Base-by-base conservation (phyloP, 35 echinoderm and acorn worm genomes). In the Antedon bifida region DNA sequence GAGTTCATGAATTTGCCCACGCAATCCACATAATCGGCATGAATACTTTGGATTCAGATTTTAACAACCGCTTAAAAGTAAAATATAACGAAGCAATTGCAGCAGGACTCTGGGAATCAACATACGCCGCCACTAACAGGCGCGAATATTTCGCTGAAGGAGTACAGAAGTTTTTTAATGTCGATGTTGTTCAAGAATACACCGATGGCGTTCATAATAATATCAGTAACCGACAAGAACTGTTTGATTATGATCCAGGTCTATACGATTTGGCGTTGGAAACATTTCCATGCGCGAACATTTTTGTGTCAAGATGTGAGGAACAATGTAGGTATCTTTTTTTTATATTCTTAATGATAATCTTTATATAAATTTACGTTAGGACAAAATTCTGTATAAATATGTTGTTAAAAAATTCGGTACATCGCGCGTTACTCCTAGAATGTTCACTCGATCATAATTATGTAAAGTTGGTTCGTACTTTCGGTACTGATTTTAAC, bases 1-100 rank as follows among this genome's bases (percentile, higher is more conserved):
- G 89, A 4, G 46, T 93, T 19, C 91, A 93, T 77, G 91, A 93
- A 77, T 89, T 93, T 75, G 87, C 87, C 16, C 91, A 93, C 75
- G 39, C 78, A 30, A 89, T 93, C 21, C 86, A 89, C 39, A 73
- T 82, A 8, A 83, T 93, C 73, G 87, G 77, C 30, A 21, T 93
- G n/a, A 51, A 86, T 0, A 82, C 36, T 21, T 34, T 89, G 31
- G 76, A 86, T 73, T 11, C n/a, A 21, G 44, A 38, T 1, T 93
- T 89, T 46, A 28, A 77, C 32, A 29, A n/a, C 0, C 75, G 39
- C 33, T 82, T 92, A 23, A 31, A 79, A 30, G 14, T 36, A 0
- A 81, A 77, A 0, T 88, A 78, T 30, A 39, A 75, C 2, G 34
- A 76, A 1, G 85, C 90, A 13, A 4, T 87, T 29, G 21, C 19